phyloP scores from a whole-genome alignment of 2,888 invertebrate genomes.

The Dicranocentrus wangi region DNA sequence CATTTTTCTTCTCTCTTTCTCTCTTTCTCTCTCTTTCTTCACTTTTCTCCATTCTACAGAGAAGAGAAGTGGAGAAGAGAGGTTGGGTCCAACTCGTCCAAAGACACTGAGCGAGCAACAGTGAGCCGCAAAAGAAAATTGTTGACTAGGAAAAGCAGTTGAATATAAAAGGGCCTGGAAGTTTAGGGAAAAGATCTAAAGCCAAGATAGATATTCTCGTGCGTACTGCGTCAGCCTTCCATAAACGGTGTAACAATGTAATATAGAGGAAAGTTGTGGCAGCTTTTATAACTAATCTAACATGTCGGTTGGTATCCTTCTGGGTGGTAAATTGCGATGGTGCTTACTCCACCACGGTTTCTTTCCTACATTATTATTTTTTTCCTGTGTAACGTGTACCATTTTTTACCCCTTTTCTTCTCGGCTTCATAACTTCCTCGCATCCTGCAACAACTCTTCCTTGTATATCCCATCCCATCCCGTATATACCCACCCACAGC shows the following conservation, averaged over 20 bases:
- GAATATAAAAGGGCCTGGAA: too few species aligned
- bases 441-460: background rate
- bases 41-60: too few species aligned
- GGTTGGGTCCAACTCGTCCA: background rate
- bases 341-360: background rate
- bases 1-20: too few species aligned
- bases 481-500: too few species aligned
- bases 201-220: background rate
- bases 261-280: conserved; percentile 13
- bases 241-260: conserved; percentile 8
- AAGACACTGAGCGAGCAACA: conserved; percentile 3
- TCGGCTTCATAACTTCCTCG: background rate
- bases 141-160: conserved; percentile 20
- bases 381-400: background rate
- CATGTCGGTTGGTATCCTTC: conserved; percentile 5
- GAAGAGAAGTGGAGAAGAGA: background rate
- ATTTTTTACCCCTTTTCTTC: background rate
- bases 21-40: too few species aligned
- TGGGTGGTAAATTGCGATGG: conserved; percentile 16
- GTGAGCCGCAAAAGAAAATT: background rate
- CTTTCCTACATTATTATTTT: background rate
- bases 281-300: conserved; percentile 28
- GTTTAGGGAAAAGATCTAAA: background rate
- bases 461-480: conserved; percentile 15
- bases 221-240: background rate